phyloP scores from a whole-genome alignment of 2,797 vertebrate genomes.

The Cephalopachus bancanus region DNA sequence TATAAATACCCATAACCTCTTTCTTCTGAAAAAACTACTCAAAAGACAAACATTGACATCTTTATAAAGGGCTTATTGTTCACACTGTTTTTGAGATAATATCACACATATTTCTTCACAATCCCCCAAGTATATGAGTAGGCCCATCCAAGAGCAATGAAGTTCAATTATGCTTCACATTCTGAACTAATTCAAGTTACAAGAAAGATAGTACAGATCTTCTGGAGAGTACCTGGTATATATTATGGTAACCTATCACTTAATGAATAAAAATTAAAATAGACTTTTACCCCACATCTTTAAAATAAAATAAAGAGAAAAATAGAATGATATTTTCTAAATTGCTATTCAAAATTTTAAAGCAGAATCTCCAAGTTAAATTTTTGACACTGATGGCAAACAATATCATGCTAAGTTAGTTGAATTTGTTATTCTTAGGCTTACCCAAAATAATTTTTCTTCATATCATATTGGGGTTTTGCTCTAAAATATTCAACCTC shows the following conservation, averaged over 20 bases:
- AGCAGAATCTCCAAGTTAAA: neutral
- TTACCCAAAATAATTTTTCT: neutral
- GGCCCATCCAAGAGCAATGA: neutral
- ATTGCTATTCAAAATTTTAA: neutral
- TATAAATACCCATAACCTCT: neutral
- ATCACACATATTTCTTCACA: neutral
- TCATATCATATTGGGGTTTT: neutral
- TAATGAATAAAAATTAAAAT: neutral
- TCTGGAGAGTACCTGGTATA: neutral
- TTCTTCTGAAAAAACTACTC: constrained; percentile 52
- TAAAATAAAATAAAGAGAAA: no score
- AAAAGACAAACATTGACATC: constrained; percentile 23
- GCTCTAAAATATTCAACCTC: neutral
- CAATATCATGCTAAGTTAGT: neutral
- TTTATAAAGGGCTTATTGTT: constrained; percentile 2
- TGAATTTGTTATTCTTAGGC: neutral
- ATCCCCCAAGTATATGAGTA: neutral
- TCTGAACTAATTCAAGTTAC: neutral
- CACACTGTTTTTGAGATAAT: neutral
- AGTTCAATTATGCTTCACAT: neutral
- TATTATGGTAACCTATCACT: neutral
- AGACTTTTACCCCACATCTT: no score
- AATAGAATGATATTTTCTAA: neutral
- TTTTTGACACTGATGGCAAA: neutral
- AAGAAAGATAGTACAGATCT: neutral